phyloP scores from a whole-genome alignment of 2,888 invertebrate species.

The Halictus quadricinctus region DNA sequence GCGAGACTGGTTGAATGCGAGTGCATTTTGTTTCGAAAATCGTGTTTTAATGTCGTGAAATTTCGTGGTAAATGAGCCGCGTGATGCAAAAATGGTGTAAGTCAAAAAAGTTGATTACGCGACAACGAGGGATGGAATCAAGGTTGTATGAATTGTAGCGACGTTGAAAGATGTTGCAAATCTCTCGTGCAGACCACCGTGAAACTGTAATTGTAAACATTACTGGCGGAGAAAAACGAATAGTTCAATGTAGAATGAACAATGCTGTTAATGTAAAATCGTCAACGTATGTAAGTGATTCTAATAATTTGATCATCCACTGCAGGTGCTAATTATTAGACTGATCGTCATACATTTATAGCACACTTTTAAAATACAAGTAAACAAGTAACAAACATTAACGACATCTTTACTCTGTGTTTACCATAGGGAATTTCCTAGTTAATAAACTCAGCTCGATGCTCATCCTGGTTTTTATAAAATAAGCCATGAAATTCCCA shows the following conservation, averaged over 20 bases:
- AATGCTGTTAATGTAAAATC: no score
- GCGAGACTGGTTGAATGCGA: not conserved
- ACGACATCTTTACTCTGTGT: no score
- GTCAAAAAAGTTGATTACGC: not conserved
- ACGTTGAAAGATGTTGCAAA: not conserved
- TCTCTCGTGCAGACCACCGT: not conserved
- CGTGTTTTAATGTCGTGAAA: not conserved
- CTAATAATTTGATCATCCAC: no score
- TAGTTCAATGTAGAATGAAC: not conserved
- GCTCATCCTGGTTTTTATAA: not conserved
- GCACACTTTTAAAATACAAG: no score
- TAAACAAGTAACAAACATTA: no score
- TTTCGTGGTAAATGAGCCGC: not conserved
- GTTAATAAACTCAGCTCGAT: not conserved
- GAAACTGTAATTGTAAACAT: no score
- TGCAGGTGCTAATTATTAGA: no score
- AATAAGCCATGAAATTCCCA: not conserved
- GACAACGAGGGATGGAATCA: not conserved
- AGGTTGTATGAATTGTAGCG: not conserved
- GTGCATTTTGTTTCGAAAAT: not conserved
- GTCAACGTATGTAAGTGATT: no score
- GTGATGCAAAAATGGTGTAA: not conserved
- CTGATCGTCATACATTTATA: no score
- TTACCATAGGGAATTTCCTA: not conserved
- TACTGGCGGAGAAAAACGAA: not conserved